Conservation (phyloP, 2,797 vertebrate genomes). For the Coregonus sp. region DNA sequence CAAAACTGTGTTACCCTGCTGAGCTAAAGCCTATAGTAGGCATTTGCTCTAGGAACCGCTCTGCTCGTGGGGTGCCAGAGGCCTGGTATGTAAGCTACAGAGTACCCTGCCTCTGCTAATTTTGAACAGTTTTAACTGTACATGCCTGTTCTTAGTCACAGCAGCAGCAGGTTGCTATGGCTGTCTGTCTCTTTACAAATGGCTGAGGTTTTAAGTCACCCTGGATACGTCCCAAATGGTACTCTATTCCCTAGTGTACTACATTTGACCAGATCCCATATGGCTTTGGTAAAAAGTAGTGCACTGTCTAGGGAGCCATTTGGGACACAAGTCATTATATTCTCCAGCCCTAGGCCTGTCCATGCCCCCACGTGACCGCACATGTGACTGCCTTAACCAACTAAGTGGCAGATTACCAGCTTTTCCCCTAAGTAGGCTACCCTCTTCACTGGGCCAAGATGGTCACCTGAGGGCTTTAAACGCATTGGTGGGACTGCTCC, state of each 20-base stretch:
- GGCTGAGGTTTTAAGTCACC: neutral
- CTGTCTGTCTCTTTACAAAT: neutral
- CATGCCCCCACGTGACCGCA: conserved; percentile 4
- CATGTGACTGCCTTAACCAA: conserved; percentile 60
- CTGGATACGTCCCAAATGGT: neutral
- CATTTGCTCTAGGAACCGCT: neutral
- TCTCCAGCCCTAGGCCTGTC: neutral
- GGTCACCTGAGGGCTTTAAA: conserved; percentile 61
- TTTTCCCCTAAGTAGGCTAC: conserved; percentile 56
- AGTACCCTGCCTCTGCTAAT: neutral
- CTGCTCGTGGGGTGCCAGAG: neutral
- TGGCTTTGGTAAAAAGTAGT: neutral
- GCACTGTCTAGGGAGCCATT: neutral
- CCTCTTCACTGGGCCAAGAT: conserved; percentile 33
- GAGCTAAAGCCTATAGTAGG: neutral
- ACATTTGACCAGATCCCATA: neutral
- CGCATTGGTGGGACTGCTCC: neutral
- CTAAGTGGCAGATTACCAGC: conserved; percentile 67
- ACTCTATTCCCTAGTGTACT: neutral
- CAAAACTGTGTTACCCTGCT: neutral
- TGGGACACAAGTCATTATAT: neutral
- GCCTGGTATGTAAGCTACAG: neutral
- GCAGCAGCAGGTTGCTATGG: neutral
- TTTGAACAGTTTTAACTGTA: neutral
- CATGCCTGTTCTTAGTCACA: neutral